Percentiles rank a stretch among this genome's conserved stretches.
phyloP scores from a whole-genome alignment of 1,140 invertebrate species.

The Bombus waltoni region DNA sequence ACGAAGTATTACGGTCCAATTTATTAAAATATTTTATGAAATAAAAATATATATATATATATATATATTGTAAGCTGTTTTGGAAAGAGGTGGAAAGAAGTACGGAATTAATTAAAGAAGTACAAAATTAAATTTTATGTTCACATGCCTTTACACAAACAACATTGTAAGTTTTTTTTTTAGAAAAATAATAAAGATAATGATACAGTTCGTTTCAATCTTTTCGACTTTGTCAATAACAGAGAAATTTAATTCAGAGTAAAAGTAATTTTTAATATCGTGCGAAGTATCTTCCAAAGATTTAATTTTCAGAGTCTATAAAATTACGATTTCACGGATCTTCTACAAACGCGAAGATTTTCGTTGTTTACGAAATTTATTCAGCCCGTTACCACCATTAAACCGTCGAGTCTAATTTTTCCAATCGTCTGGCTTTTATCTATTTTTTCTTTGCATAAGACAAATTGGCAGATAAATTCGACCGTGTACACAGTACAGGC shows the following conservation, averaged over 20 bases:
- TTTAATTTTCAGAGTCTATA: not conserved
- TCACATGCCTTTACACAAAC: not conserved
- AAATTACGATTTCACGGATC: not conserved
- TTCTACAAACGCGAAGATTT: not conserved
- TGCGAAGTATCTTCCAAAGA: no score
- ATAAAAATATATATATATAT: no score
- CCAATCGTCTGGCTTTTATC: constrained; percentile 2
- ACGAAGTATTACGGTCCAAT: not conserved
- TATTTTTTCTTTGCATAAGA: constrained; percentile 13
- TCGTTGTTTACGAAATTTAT: not conserved
- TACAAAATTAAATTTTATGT: not conserved
- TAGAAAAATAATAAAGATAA: no score
- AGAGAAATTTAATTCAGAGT: no score
- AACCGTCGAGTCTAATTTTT: not conserved
- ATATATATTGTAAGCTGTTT: no score
- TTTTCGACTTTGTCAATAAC: no score
- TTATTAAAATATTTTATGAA: not conserved
- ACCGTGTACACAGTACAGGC: not conserved
- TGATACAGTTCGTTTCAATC: no score
- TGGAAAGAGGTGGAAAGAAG: no score
- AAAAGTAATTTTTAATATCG: no score
- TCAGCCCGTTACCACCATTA: not conserved
- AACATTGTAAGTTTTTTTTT: no score
- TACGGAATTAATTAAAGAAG: not conserved
- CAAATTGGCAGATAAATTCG: constrained; percentile 31